phyloP scores from a whole-genome alignment of 2,797 vertebrate species.

The Bucorvus abyssinicus region DNA sequence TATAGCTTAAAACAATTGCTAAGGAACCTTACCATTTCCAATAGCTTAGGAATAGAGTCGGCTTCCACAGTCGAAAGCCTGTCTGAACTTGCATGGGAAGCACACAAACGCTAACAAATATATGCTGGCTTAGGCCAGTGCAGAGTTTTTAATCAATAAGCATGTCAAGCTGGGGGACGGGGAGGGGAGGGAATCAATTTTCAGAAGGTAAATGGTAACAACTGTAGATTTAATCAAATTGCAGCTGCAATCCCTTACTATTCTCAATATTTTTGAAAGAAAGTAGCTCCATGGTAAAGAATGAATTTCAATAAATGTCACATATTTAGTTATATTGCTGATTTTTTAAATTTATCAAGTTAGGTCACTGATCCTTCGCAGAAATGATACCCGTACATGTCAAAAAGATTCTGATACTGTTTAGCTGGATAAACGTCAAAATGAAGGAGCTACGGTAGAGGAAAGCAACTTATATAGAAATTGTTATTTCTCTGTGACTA shows the following conservation, averaged over 20 bases:
- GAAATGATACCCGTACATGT: conserved; percentile 52
- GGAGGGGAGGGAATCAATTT: conserved; percentile 70
- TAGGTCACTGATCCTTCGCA: conserved; percentile 69
- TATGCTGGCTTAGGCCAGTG: conserved; percentile 35
- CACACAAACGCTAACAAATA: conserved; percentile 28
- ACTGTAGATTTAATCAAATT: conserved; percentile 79
- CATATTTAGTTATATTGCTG: conserved; percentile 68
- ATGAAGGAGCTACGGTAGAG: conserved; percentile 23
- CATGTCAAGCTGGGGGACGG: conserved; percentile 50
- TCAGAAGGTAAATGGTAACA: conserved; percentile 75
- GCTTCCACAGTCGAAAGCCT: conserved; percentile 36
- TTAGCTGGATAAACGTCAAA: conserved; percentile 53
- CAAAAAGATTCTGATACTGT: conserved; percentile 63
- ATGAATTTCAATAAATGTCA: conserved; percentile 81
- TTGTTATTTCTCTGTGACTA: conserved; percentile 3
- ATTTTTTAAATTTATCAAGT: conserved; percentile 68
- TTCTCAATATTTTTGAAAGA: conserved; percentile 73
- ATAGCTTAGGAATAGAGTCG: conserved; percentile 27
- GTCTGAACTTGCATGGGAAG: conserved; percentile 54
- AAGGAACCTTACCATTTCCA: conserved; percentile 35
- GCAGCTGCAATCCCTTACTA: conserved; percentile 73
- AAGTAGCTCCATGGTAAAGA: conserved; percentile 70
- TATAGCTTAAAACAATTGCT: conserved; percentile 67
- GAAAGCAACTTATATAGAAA: conserved; percentile 31
- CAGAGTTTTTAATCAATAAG: conserved; percentile 70